These are phyloP conservation scores for Odontamblyopus lacepedii DNA, from an alignment of 2,797 vertebrate species.

Conservation along the genomic window DNA sequence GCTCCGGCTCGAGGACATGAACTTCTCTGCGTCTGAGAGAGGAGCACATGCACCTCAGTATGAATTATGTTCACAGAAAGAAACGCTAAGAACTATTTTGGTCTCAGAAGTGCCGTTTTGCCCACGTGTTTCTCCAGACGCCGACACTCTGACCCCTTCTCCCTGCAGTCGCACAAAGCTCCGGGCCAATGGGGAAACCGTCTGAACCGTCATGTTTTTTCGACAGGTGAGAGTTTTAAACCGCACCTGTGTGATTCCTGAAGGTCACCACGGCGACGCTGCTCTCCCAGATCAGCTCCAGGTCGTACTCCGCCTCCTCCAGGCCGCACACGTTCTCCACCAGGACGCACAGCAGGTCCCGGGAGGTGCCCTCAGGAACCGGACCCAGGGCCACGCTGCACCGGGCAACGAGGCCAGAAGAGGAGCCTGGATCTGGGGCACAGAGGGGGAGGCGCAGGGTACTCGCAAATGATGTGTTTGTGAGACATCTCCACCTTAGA, in stretches of 20 bases:
- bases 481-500: too few species aligned
- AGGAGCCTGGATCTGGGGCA: background rate
- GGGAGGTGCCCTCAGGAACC: slow-evolving; percentile 19
- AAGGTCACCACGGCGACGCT: slow-evolving; percentile 63
- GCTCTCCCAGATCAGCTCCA: slow-evolving; percentile 68
- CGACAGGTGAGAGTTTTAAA: background rate
- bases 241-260: slow-evolving; percentile 44
- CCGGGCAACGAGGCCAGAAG: background rate
- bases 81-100: too few species aligned
- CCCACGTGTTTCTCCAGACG: too few species aligned
- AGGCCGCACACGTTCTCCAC: slow-evolving; percentile 58
- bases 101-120: too few species aligned
- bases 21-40: slow-evolving; percentile 60
- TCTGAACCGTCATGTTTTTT: background rate
- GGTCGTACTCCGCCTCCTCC: slow-evolving; percentile 38
- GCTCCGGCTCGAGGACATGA: slow-evolving; percentile 57
- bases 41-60: background rate
- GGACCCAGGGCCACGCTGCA: slow-evolving; percentile 56
- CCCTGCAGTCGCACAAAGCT: background rate
- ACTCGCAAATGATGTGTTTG: too few species aligned
- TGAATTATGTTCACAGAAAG: background rate
- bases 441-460: too few species aligned
- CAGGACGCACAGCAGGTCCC: slow-evolving; percentile 60
- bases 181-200: background rate
- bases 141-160: background rate